Conservation (phyloP, 2,888 invertebrate species). For the Phyllotreta striolata region DNA sequence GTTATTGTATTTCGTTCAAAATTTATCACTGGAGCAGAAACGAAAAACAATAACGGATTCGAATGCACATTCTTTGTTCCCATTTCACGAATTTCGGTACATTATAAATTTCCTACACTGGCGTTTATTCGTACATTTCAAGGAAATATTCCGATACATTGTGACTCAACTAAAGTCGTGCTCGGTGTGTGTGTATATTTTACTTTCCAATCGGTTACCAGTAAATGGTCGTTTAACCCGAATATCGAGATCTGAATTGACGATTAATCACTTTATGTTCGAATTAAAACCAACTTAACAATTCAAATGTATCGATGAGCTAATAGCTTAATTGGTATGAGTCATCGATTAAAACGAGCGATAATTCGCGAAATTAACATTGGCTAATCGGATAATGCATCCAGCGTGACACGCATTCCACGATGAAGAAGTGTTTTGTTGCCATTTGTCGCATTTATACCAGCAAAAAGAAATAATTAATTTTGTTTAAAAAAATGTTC, state of each 20-base stretch:
- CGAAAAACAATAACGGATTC: constrained; percentile 1
- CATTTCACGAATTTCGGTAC: too few relatives aligned
- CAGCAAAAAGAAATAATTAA: neutral
- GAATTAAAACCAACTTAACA: constrained; percentile 52
- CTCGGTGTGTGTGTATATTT: constrained; percentile 31
- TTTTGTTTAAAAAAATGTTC: neutral
- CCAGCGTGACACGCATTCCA: constrained; percentile 38
- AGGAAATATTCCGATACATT: too few relatives aligned
- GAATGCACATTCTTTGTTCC: too few relatives aligned
- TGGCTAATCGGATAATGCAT: constrained; percentile 42
- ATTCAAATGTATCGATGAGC: constrained; percentile 58
- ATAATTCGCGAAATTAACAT: constrained; percentile 47
- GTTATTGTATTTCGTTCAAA: constrained; percentile 36
- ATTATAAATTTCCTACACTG: too few relatives aligned
- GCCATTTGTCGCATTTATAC: neutral
- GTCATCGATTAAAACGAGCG: constrained; percentile 52
- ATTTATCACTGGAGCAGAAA: constrained; percentile 32
- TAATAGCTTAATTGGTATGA: constrained; percentile 55
- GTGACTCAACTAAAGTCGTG: neutral
- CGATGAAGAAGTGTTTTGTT: constrained; percentile 16
- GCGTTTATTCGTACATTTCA: too few relatives aligned
- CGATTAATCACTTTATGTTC: constrained; percentile 46
- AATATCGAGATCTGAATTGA: constrained; percentile 42
- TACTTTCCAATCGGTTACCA: constrained; percentile 27
- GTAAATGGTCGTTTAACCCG: constrained; percentile 34